A percentile compares a stretch with the other conserved stretches of the same genome.
Conservation (phyloP, 2,113 vertebrate species). For the Leptobrachium ailaonicum region DNA sequence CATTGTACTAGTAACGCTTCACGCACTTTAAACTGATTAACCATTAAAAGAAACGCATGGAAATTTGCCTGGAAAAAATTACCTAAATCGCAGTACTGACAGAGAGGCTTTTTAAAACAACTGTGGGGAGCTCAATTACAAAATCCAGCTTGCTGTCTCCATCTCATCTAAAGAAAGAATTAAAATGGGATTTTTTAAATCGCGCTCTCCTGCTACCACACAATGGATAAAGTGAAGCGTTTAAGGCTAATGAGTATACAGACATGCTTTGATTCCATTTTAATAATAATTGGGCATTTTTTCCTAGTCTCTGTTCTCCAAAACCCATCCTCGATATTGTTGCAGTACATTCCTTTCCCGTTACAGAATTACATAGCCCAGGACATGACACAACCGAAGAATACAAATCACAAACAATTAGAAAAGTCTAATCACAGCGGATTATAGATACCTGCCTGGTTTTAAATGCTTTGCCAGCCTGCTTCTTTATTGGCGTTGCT, state of each 20-base stretch:
- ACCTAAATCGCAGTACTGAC: conserved; percentile 27
- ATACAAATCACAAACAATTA: no score
- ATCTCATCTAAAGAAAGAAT: conserved; percentile 16
- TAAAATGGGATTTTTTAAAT: conserved; percentile 18
- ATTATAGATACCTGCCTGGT: no score
- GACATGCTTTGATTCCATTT: not conserved
- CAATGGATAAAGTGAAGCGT: not conserved
- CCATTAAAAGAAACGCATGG: conserved; percentile 27
- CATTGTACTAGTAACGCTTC: conserved; percentile 25
- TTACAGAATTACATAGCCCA: no score
- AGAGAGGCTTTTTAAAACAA: conserved; percentile 36
- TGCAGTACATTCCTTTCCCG: no score
- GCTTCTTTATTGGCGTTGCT: no score
- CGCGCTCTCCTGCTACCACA: not conserved
- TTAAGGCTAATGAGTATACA: not conserved
- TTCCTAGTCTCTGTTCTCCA: no score
- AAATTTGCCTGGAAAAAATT: conserved; percentile 31
- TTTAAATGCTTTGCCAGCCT: no score
- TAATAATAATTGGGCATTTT: no score
- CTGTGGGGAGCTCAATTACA: conserved; percentile 42
- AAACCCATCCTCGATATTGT: no score
- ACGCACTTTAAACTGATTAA: conserved; percentile 44
- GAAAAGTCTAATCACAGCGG: no score
- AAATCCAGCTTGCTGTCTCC: conserved; percentile 17
- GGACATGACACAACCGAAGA: no score